A percentile compares a stretch with the other conserved stretches of the same genome.
Evolutionary conservation across 2,888 invertebrate species (phyloP).

Genomic region (Hecatera dysodea): DNA sequence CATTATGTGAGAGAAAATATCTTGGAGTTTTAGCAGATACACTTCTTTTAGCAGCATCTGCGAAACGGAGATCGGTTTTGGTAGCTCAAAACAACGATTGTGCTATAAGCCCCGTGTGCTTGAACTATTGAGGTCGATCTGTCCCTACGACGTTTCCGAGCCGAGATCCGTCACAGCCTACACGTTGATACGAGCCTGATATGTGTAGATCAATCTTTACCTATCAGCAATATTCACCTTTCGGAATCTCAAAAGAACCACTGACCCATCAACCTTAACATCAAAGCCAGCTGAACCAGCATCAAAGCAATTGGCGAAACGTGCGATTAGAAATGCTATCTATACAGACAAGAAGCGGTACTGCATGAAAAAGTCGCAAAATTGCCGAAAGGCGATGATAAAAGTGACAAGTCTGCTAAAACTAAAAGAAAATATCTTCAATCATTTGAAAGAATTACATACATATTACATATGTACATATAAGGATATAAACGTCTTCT

Average conservation of each 20-base stretch:
- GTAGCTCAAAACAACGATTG: background rate
- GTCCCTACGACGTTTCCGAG: no score
- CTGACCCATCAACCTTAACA: background rate
- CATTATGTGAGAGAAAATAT: conserved; percentile 26
- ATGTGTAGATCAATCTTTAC: no score
- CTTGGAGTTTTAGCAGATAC: background rate
- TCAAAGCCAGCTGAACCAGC: background rate
- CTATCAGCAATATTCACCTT: background rate
- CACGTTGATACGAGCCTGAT: no score
- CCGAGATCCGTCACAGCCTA: no score
- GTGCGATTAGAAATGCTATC: background rate
- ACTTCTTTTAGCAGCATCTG: conserved; percentile 9
- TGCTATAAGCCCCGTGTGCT: background rate
- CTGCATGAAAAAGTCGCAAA: background rate
- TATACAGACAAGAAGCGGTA: background rate
- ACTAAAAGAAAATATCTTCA: background rate
- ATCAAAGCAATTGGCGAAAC: background rate
- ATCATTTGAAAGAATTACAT: conserved; percentile 9
- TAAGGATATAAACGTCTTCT: conserved; percentile 24
- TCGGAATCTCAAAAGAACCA: background rate
- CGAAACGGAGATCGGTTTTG: background rate
- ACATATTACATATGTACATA: conserved; percentile 14
- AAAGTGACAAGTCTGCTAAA: background rate
- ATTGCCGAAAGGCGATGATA: background rate
- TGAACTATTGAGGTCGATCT: no score